Evolutionary conservation across 2,888 invertebrate species (phyloP).

Genomic region (Pollenia labialis): DNA sequence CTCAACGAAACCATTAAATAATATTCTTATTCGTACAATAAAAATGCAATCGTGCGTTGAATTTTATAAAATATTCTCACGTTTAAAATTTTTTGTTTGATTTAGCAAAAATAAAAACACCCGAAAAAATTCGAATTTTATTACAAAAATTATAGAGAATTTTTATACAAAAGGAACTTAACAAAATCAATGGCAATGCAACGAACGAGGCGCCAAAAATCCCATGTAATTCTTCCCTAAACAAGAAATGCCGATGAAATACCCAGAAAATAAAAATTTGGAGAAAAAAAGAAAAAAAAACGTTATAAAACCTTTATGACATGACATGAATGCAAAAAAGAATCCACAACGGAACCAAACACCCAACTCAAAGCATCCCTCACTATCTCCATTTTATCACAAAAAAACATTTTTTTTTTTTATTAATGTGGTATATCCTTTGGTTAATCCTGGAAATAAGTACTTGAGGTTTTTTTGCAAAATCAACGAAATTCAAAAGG

Average conservation of each 20-base stretch:
- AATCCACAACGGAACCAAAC: constrained; percentile 52
- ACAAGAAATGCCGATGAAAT: constrained; percentile 65
- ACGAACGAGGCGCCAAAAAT: constrained; percentile 69
- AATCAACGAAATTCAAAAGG: not conserved
- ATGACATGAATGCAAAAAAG: constrained; percentile 54
- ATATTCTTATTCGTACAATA: constrained; percentile 5
- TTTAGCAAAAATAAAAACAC: constrained; percentile 20
- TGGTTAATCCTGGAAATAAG: constrained; percentile 68
- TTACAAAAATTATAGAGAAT: constrained; percentile 59
- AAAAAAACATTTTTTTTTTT: not conserved
- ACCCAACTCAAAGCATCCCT: constrained; percentile 44
- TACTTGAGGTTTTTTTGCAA: constrained; percentile 67
- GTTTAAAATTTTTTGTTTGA: constrained; percentile 32
- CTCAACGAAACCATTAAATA: not conserved
- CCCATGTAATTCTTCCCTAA: constrained; percentile 25
- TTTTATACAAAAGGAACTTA: constrained; percentile 44
- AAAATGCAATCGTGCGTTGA: constrained; percentile 54
- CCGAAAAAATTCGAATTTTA: constrained; percentile 42
- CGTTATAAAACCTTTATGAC: constrained; percentile 60
- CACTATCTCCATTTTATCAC: constrained; percentile 14
- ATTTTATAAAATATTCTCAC: constrained; percentile 66
- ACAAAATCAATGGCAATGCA: constrained; percentile 16
- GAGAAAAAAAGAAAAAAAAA: constrained; percentile 26
- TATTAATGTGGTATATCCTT: constrained; percentile 57
- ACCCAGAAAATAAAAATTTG: constrained; percentile 46